phyloP scores from a whole-genome alignment of 2,113 vertebrate species.

The Sinocyclocheilus rhinocerous region DNA sequence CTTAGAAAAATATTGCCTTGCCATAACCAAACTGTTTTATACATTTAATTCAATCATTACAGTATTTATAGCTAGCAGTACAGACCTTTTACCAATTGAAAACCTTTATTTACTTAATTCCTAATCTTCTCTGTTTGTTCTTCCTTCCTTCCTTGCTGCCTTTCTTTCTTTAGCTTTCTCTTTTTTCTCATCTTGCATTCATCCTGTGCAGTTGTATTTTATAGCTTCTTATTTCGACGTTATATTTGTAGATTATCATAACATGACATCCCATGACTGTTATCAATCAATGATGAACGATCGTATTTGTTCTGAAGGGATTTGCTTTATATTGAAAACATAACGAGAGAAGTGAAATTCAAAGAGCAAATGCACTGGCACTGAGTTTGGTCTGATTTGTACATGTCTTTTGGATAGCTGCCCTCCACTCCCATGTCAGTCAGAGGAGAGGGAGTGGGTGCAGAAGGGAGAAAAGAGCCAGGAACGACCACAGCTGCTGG shows the following conservation, averaged over 20 bases:
- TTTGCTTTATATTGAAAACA: not conserved
- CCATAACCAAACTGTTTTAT: not conserved
- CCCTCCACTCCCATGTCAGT: constrained; percentile 28
- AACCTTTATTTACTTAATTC: too few relatives aligned
- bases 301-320: not conserved
- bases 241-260: not conserved
- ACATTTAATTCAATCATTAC: not conserved
- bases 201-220: not conserved
- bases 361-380: constrained; percentile 1
- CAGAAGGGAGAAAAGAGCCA: constrained; percentile 44
- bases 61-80: not conserved
- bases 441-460: constrained; percentile 25
- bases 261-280: not conserved
- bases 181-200: not conserved
- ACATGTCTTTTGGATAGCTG: constrained; percentile 15
- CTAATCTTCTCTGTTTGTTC: too few relatives aligned
- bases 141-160: too few relatives aligned
- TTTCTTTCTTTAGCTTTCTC: too few relatives aligned
- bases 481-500: constrained; percentile 57
- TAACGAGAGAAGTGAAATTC: not conserved
- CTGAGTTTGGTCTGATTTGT: constrained; percentile 1
- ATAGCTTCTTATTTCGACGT: not conserved
- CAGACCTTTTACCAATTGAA: not conserved
- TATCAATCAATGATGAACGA: not conserved
- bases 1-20: not conserved